Evolutionary conservation across 2,797 vertebrate species (phyloP).

Genomic region (Phataginus tricuspis): DNA sequence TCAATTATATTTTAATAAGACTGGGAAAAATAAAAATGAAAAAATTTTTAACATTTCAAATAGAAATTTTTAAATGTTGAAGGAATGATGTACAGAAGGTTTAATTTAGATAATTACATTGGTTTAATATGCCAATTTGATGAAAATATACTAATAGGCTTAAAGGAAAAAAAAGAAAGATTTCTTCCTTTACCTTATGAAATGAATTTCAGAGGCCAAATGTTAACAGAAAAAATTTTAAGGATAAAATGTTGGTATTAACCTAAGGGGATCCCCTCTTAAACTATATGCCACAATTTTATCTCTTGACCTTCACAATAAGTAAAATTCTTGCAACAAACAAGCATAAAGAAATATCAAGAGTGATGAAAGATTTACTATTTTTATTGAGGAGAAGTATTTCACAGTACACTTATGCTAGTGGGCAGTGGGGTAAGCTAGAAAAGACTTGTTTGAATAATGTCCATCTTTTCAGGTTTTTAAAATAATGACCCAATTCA

Average conservation of each 20-base stretch:
- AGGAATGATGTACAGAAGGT: not conserved
- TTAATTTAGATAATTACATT: constrained; percentile 22
- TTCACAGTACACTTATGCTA: not conserved
- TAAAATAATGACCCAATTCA: not conserved
- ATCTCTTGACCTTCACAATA: not conserved
- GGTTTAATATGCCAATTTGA: not conserved
- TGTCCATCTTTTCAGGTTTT: not conserved
- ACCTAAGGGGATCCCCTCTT: not conserved
- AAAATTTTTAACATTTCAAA: not conserved
- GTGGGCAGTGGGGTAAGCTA: too few relatives aligned
- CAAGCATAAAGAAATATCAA: not conserved
- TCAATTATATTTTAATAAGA: not conserved
- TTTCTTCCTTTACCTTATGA: not conserved
- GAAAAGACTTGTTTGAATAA: not conserved
- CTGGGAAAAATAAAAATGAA: not conserved
- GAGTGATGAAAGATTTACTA: not conserved
- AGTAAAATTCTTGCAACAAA: not conserved
- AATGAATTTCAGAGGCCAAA: not conserved
- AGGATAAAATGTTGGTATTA: not conserved
- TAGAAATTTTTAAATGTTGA: constrained; percentile 4
- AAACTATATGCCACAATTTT: not conserved
- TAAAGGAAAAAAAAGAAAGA: not conserved
- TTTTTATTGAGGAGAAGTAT: not conserved
- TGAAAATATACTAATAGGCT: not conserved
- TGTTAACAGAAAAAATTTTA: not conserved